Base-by-base conservation (phyloP, 2,888 invertebrate genomes). In the Cerastis leucographa region DNA sequence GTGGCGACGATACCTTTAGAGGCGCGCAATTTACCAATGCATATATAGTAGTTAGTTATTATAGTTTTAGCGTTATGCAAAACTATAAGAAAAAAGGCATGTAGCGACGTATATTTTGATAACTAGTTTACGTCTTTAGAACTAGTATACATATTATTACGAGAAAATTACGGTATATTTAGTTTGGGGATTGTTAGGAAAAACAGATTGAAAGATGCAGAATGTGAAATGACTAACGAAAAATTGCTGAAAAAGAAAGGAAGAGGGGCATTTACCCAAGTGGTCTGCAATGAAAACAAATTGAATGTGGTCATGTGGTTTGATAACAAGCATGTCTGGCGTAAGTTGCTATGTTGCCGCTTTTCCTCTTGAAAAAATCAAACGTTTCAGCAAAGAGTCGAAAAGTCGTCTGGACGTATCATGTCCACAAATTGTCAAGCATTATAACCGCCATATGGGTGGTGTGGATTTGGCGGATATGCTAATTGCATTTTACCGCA, bases 281-380 rank as follows among this genome's bases (percentile, higher is more conserved):
- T 76, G 1, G 78, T 78, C 46, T 78, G 74, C 40, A 83, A 81
- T 56, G 25, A 76, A 71, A 80, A 85, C 46, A 84, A 85, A 70
- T 51, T 84, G 1, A 70, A 69, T 73, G 42, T 85, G 5, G 81
- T 85, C 17, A 85, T 84, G 66, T 87, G 85, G 86, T 87, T 81
- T 73, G 83, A 88, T n/a, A 87, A 87, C 74, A 87, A 86, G 67
- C 73, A 70, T 6, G 87, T 88, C 6, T 84, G 66, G 8, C 75
- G 83, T 83, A 7, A 83, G 82, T 74, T 83, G 81, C 44, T 84
- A 84, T 67, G 74, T 71, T 44, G 42, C 9, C 9, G 42, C 9
- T 44, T 44, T 44, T 44, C 42, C 42, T 44, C 42, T 44, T 44
- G 42, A 44, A 1, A 44, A 67, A 85, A 84, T 59, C 74, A 73